Percentiles rank a stretch among this genome's conserved stretches.
Evolutionary conservation across 2,888 invertebrate genomes (phyloP).

Genomic region (Ormyrus nitidulus): DNA sequence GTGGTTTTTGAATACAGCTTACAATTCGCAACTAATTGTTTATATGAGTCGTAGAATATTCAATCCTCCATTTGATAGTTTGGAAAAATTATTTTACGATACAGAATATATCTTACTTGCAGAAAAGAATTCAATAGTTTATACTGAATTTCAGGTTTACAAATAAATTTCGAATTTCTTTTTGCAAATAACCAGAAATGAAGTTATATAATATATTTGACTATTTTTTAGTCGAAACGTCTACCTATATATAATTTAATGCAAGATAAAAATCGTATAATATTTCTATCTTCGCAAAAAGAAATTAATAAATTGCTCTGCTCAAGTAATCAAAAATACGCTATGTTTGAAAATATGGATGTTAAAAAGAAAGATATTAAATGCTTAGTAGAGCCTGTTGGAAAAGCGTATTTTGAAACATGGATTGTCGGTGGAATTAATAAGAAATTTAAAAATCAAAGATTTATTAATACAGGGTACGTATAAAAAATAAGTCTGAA

Average conservation of each 20-base stretch:
- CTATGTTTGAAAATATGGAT: slow-evolving; percentile 47
- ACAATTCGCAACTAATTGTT: slow-evolving; percentile 57
- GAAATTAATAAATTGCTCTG: slow-evolving; percentile 55
- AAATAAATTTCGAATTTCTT: no score
- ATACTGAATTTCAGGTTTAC: slow-evolving; percentile 22
- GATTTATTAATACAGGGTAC: no score
- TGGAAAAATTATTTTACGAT: slow-evolving; percentile 51
- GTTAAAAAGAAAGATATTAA: slow-evolving; percentile 18
- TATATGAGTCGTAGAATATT: slow-evolving; percentile 53
- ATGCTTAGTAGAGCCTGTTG: slow-evolving; percentile 56
- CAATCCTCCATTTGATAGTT: slow-evolving; percentile 57
- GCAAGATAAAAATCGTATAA: background rate
- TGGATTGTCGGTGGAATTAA: slow-evolving; percentile 58
- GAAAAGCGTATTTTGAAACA: background rate
- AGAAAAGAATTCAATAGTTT: slow-evolving; percentile 49
- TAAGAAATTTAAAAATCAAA: no score
- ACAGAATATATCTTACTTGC: slow-evolving; percentile 57
- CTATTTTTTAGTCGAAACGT: background rate
- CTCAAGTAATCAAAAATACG: slow-evolving; percentile 10
- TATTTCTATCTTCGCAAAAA: background rate
- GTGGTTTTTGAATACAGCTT: slow-evolving; percentile 52
- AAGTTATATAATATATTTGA: background rate
- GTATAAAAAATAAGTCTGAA: no score
- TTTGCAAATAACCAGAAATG: no score
- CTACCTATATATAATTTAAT: background rate